Conservation (phyloP, 1,140 invertebrate species). For the Sarcophaga peregrina region DNA sequence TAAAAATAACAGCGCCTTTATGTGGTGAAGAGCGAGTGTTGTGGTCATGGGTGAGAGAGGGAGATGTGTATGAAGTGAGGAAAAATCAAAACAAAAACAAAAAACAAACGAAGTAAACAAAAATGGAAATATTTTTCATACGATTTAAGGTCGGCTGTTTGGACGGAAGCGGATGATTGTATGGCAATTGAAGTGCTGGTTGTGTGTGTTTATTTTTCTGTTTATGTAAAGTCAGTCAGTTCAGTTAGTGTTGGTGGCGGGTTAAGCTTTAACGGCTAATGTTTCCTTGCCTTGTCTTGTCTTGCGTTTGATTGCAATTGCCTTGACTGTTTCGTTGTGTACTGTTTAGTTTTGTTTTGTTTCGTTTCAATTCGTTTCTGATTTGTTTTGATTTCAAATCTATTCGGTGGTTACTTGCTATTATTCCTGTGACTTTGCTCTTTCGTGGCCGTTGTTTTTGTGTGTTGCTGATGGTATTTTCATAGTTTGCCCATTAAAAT, state of each 20-base stretch:
- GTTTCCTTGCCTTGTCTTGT: not conserved
- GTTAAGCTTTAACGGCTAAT: not conserved
- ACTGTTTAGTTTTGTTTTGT: not conserved
- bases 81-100: not conserved
- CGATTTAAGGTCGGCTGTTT: not conserved
- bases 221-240: not conserved
- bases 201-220: not conserved
- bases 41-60: not conserved
- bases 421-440: slow-evolving; percentile 5
- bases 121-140: too few species aligned
- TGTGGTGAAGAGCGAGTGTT: not conserved
- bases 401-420: too few species aligned
- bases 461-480: not conserved
- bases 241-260: not conserved
- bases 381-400: too few species aligned
- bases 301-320: not conserved
- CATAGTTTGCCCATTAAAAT: too few species aligned
- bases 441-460: not conserved
- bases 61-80: not conserved
- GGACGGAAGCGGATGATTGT: not conserved
- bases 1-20: not conserved
- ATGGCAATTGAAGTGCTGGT: too few species aligned
- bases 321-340: not conserved
- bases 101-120: slow-evolving; percentile 16
- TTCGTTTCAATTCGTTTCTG: too few species aligned